phyloP scores from a whole-genome alignment of 2,797 vertebrate species.

The Acropternis orthonyx region DNA sequence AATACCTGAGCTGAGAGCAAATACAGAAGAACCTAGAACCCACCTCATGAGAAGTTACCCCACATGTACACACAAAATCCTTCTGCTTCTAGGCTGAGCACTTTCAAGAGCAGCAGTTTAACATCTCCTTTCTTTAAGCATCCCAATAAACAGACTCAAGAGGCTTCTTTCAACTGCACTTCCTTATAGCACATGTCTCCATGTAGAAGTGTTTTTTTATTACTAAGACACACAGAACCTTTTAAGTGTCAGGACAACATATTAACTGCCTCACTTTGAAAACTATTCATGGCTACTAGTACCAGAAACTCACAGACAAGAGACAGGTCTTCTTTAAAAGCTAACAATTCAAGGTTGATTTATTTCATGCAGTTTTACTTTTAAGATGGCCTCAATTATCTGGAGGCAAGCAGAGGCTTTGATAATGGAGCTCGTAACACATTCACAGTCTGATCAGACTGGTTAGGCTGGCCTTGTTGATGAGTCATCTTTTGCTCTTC shows the following conservation, averaged over 20 bases:
- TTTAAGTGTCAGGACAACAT: not conserved
- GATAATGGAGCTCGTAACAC: not conserved
- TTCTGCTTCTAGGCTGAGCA: not conserved
- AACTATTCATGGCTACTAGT: not conserved
- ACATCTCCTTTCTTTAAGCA: not conserved
- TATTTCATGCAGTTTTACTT: not conserved
- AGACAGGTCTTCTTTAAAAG: not conserved
- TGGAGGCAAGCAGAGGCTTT: not conserved
- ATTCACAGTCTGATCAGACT: slow-evolving; percentile 8
- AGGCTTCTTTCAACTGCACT: not conserved
- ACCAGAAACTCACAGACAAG: not conserved
- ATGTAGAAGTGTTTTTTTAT: not conserved
- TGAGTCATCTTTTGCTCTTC: slow-evolving; percentile 19
- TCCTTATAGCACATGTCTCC: not conserved
- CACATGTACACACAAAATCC: not conserved
- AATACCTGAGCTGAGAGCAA: not conserved
- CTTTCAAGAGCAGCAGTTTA: not conserved
- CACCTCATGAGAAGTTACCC: not conserved
- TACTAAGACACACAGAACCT: not conserved
- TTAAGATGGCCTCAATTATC: not conserved
- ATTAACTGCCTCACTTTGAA: not conserved
- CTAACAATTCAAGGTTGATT: not conserved
- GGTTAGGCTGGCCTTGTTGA: slow-evolving; percentile 15
- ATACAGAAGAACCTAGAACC: not conserved
- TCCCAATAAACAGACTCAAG: not conserved